These are phyloP conservation scores for Chymomyza fuscimana DNA, from an alignment of 2,888 invertebrate species.

Conservation along the genomic window DNA sequence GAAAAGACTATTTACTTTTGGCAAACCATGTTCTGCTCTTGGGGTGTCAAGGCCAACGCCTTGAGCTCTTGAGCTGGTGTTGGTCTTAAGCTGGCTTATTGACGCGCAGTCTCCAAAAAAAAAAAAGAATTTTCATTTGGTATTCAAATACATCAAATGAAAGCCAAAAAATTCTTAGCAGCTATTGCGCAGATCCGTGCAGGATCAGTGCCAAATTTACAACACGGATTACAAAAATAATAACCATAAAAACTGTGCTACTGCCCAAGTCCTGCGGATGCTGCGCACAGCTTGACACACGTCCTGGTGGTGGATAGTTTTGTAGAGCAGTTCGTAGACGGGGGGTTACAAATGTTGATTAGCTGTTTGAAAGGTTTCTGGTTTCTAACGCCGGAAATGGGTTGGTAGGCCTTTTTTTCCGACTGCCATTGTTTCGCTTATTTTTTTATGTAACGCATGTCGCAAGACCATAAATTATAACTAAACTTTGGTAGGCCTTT, in stretches of 20 bases:
- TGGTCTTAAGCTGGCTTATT: constrained; percentile 63
- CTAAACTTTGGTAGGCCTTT: constrained; percentile 54
- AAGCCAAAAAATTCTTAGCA: not conserved
- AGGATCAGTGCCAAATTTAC: constrained; percentile 77
- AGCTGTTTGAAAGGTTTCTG: constrained; percentile 48
- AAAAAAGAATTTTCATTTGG: constrained; percentile 74
- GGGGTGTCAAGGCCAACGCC: constrained; percentile 7
- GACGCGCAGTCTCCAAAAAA: constrained; percentile 31
- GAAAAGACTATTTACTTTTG: not conserved
- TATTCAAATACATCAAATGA: constrained; percentile 36
- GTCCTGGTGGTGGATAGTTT: constrained; percentile 56
- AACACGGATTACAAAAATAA: constrained; percentile 74
- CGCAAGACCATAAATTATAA: constrained; percentile 60
- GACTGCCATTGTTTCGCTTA: constrained; percentile 31
- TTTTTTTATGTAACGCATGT: constrained; percentile 25
- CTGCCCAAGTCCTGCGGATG: constrained; percentile 20
- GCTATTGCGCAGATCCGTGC: constrained; percentile 46
- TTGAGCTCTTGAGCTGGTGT: constrained; percentile 35
- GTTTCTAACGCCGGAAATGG: constrained; percentile 56
- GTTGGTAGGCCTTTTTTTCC: constrained; percentile 46
- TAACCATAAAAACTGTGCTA: not conserved
- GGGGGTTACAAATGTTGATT: constrained; percentile 66
- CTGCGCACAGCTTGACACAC: constrained; percentile 39
- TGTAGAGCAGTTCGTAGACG: not conserved
- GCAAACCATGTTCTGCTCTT: not conserved